phyloP scores from a whole-genome alignment of 2,888 invertebrate genomes.

The Drosophila parthenogenetica region DNA sequence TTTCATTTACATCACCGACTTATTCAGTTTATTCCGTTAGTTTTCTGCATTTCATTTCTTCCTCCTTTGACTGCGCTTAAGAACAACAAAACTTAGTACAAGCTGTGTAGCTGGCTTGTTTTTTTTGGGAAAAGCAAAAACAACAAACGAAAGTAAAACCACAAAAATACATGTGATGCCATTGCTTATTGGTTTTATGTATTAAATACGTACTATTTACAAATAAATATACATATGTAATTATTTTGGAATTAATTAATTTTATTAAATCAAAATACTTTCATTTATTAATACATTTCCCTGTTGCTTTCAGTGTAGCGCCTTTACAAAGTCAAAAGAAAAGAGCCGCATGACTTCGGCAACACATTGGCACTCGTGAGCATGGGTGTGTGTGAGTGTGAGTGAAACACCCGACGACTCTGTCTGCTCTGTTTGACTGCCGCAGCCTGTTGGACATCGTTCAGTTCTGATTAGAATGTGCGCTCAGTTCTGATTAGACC shows the following conservation, averaged over 20 bases:
- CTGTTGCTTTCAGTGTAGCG: slow-evolving; percentile 1
- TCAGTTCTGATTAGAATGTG: slow-evolving; percentile 51
- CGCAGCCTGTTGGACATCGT: slow-evolving; percentile 66
- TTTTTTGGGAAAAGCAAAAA: too few species aligned
- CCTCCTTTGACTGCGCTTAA: too few species aligned
- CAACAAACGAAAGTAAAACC: too few species aligned
- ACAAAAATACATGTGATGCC: too few species aligned
- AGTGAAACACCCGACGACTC: slow-evolving; percentile 35
- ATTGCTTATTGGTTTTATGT: too few species aligned
- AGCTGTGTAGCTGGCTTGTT: too few species aligned
- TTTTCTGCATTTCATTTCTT: too few species aligned
- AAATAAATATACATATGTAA: too few species aligned
- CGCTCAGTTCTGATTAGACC: slow-evolving; percentile 76
- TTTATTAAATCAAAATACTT: not conserved
- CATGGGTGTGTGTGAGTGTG: slow-evolving; percentile 13
- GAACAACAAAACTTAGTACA: too few species aligned
- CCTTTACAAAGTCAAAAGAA: not conserved
- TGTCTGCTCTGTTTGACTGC: slow-evolving; percentile 40
- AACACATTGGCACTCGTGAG: slow-evolving; percentile 26
- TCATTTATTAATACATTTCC: not conserved
- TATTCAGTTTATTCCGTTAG: too few species aligned
- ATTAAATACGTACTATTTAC: too few species aligned
- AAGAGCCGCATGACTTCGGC: slow-evolving; percentile 11
- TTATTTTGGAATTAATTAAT: too few species aligned
- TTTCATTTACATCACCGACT: not conserved